phyloP scores from a whole-genome alignment of 2,113 vertebrate species.

The Rhombomys opimus region DNA sequence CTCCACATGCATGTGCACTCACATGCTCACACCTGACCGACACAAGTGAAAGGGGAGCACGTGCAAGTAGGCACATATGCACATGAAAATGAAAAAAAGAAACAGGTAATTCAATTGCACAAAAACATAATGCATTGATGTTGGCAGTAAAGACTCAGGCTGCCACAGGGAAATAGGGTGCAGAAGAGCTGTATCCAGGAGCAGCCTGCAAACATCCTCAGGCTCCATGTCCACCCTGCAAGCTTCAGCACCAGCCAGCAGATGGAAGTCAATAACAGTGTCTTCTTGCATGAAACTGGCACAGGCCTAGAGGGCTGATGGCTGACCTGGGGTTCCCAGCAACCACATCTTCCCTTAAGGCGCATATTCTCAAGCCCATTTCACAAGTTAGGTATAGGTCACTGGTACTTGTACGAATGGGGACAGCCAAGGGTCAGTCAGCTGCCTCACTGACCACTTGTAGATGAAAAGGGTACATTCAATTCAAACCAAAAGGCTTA shows the following conservation, averaged over 20 bases:
- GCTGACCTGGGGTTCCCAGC: not conserved
- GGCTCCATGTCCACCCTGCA: too few species aligned
- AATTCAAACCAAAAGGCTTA: not conserved
- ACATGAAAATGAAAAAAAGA: not conserved
- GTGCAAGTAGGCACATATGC: not conserved
- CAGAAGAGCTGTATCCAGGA: too few species aligned
- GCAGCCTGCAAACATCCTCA: too few species aligned
- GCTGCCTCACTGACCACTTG: not conserved
- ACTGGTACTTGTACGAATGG: not conserved
- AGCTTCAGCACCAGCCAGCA: not conserved
- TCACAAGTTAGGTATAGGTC: not conserved
- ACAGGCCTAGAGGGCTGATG: not conserved
- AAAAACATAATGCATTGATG: not conserved
- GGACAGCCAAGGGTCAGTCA: not conserved
- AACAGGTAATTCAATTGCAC: not conserved
- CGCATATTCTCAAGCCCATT: not conserved
- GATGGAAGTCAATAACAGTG: too few species aligned
- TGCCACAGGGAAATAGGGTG: accelerated
- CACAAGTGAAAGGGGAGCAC: not conserved
- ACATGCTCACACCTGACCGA: not conserved
- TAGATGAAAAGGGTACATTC: not conserved
- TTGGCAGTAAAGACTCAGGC: not conserved
- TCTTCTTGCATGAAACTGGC: not conserved
- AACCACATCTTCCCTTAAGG: too few species aligned
- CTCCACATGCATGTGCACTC: too few species aligned